Percentiles rank a stretch among this genome's conserved stretches.
These are phyloP conservation scores for Motacilla tschutschensis DNA, from an alignment of 2,113 vertebrate species.

Conservation along the genomic window DNA sequence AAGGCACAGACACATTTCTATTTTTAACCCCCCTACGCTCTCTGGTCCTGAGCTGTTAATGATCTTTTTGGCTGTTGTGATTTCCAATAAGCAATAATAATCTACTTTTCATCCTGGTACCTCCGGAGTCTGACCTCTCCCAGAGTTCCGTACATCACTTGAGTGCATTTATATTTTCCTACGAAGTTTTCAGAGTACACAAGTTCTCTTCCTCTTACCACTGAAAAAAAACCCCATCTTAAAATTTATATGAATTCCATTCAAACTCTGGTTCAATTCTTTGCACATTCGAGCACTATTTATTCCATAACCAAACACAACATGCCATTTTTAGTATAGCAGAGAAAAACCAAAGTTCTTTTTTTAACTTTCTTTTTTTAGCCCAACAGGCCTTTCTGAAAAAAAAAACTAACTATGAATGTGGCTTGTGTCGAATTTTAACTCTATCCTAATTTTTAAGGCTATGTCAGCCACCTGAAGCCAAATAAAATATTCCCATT, in stretches of 20 bases:
- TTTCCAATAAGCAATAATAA: constrained; percentile 16
- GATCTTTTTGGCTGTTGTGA: constrained; percentile 10
- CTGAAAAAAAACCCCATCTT: background rate
- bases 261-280: constrained; percentile 36
- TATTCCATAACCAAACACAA: constrained; percentile 28
- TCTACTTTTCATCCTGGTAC: background rate
- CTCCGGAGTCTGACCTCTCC: background rate
- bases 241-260: constrained; percentile 37
- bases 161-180: background rate
- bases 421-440: background rate
- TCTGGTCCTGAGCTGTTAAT: background rate
- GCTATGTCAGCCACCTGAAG: background rate
- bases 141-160: background rate
- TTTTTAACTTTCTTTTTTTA: constrained; percentile 34
- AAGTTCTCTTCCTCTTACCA: background rate
- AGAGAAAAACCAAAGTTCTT: background rate
- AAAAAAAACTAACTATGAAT: background rate
- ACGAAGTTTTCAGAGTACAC: background rate
- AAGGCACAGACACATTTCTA: constrained; percentile 33
- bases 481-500: constrained; percentile 11
- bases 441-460: background rate
- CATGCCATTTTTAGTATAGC: constrained; percentile 42
- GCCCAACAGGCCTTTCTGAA: background rate
- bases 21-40: constrained; percentile 20
- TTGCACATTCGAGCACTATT: background rate